Conservation (phyloP, 2,888 invertebrate species). For the Pristionchus exspectatus region DNA sequence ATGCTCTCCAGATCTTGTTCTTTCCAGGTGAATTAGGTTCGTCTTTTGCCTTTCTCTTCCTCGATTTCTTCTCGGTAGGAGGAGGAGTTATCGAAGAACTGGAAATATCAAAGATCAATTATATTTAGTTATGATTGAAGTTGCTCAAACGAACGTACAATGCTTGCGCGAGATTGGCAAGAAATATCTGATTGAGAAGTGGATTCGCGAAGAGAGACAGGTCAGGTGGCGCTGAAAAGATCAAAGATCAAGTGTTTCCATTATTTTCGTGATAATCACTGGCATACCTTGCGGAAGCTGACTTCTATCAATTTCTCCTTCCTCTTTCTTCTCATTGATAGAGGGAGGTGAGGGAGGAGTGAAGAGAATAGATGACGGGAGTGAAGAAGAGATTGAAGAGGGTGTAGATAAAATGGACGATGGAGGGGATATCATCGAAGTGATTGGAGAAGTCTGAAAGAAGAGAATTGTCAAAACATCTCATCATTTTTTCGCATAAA, state of each 20-base stretch:
- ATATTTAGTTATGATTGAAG: neutral
- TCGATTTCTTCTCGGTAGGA: neutral
- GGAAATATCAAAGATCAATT: neutral
- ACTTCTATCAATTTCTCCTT: neutral
- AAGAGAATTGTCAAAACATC: neutral
- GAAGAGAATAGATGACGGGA: neutral
- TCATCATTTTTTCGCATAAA: neutral
- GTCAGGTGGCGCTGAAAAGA: neutral
- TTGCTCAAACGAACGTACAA: neutral
- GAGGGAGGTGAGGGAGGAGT: neutral
- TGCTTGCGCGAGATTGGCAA: neutral
- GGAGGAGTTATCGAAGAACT: neutral
- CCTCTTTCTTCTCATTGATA: neutral
- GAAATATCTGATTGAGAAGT: conserved; percentile 3
- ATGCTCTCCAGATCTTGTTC: conserved; percentile 13
- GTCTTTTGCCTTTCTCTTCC: conserved; percentile 29
- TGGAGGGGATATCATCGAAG: neutral
- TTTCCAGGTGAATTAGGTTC: neutral
- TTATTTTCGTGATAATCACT: neutral
- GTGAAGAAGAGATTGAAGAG: neutral
- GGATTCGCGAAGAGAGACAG: conserved; percentile 18
- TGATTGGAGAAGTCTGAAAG: neutral
- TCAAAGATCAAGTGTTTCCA: neutral
- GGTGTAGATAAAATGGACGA: neutral
- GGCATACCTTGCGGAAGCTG: neutral